Percentiles rank a stretch among this genome's conserved stretches.
Conservation (phyloP, 2,797 vertebrate species). For the Acrossocheilus wenchowensis region DNA sequence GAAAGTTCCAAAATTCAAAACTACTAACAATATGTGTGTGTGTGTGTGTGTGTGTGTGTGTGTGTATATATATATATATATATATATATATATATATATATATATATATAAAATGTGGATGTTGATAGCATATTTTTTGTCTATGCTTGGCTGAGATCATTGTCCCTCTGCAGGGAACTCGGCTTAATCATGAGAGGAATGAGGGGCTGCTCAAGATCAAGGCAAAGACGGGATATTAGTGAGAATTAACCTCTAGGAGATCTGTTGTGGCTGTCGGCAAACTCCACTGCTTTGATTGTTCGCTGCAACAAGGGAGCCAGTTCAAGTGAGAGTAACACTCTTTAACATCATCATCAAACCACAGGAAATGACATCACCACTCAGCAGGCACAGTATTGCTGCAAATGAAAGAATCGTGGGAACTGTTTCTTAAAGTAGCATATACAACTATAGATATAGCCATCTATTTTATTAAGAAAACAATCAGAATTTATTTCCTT, state of each 20-base stretch:
- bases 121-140: neutral
- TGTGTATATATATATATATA: too few relatives aligned
- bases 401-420: neutral
- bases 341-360: slow-evolving; percentile 59
- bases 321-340: slow-evolving; percentile 70
- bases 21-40: too few relatives aligned
- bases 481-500: neutral
- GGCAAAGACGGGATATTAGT: slow-evolving; percentile 39
- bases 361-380: neutral
- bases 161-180: slow-evolving; percentile 26
- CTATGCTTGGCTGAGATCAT: slow-evolving; percentile 24
- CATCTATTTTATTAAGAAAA: neutral
- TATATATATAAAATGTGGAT: neutral
- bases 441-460: neutral
- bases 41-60: too few relatives aligned
- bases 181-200: slow-evolving; percentile 42
- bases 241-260: slow-evolving; percentile 38
- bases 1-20: neutral
- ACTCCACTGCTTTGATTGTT: slow-evolving; percentile 64
- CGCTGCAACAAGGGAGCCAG: slow-evolving; percentile 57
- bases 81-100: too few relatives aligned
- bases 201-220: slow-evolving; percentile 32
- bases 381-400: slow-evolving; percentile 36
- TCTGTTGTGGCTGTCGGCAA: slow-evolving; percentile 11
- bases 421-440: neutral